phyloP scores from a whole-genome alignment of 2,797 vertebrate species.

The Natrix natrix region DNA sequence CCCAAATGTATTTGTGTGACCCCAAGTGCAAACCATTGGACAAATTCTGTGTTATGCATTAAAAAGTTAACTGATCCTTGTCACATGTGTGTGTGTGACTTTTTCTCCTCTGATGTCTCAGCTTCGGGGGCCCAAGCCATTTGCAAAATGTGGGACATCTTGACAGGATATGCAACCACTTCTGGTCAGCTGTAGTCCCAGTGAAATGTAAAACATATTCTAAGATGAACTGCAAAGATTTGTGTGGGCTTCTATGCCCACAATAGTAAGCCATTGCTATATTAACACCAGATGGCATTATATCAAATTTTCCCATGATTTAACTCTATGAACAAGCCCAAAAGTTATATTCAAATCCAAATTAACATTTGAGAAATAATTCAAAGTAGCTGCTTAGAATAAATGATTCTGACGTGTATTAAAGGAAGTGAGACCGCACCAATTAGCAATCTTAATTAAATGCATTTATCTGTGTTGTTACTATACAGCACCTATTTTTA shows the following conservation, averaged over 20 bases:
- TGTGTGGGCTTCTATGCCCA: not conserved
- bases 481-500: not conserved
- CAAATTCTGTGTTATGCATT: not conserved
- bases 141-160: not conserved
- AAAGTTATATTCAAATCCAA: not conserved
- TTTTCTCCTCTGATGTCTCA: not conserved
- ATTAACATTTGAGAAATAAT: constrained; percentile 2
- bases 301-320: not conserved
- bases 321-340: not conserved
- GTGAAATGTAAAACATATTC: not conserved
- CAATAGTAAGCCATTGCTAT: not conserved
- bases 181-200: not conserved
- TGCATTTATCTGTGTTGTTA: not conserved
- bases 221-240: not conserved
- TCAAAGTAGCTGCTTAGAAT: not conserved
- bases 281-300: not conserved
- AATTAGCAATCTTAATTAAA: constrained; percentile 12
- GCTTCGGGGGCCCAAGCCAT: not conserved
- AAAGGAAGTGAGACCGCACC: not conserved
- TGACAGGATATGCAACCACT: not conserved
- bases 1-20: not conserved
- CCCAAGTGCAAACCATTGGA: not conserved
- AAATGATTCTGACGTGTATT: not conserved
- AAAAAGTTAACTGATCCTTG: not conserved
- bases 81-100: not conserved